phyloP scores from a whole-genome alignment of 2,797 vertebrate species.

The Aldrovandia affinis region DNA sequence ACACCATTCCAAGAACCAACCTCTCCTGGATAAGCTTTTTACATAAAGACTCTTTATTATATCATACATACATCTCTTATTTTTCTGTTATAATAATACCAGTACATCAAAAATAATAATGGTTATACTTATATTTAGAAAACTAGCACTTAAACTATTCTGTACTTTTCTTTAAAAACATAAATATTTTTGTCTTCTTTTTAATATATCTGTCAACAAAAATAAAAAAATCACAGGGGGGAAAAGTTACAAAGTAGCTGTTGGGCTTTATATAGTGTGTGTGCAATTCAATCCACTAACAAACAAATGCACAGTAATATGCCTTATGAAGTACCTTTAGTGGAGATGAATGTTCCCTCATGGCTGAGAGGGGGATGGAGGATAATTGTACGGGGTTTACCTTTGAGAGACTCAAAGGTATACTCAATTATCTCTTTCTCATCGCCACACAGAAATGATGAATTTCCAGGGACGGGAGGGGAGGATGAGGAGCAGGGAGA shows the following conservation, averaged over 20 bases:
- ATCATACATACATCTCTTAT: slow-evolving; percentile 72
- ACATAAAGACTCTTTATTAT: slow-evolving; percentile 76
- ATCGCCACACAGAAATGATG: slow-evolving; percentile 5
- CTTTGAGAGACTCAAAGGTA: slow-evolving; percentile 1
- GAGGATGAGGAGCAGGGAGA: neutral
- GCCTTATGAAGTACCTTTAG: slow-evolving; percentile 41
- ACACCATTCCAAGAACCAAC: slow-evolving; percentile 13
- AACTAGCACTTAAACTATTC: slow-evolving; percentile 76
- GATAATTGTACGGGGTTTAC: slow-evolving; percentile 4
- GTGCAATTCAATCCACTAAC: slow-evolving; percentile 38
- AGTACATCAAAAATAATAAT: slow-evolving; percentile 76
- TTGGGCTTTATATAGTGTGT: slow-evolving; percentile 31
- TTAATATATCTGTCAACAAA: slow-evolving; percentile 63
- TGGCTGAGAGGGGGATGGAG: slow-evolving; percentile 40
- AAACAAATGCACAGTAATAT: slow-evolving; percentile 39
- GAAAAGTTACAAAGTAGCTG: slow-evolving; percentile 63
- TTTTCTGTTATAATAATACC: slow-evolving; percentile 64
- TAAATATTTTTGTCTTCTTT: slow-evolving; percentile 59
- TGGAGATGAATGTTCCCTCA: slow-evolving; percentile 45
- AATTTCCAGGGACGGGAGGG: neutral
- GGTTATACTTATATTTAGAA: slow-evolving; percentile 69
- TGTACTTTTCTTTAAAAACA: slow-evolving; percentile 69
- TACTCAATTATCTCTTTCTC: slow-evolving; percentile 9
- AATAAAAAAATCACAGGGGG: slow-evolving; percentile 62
- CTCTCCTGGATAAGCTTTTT: slow-evolving; percentile 45